Conservation (phyloP, 30 jellyfish, hydroid and myxozoan species). For the Cassiopea xamachana region DNA sequence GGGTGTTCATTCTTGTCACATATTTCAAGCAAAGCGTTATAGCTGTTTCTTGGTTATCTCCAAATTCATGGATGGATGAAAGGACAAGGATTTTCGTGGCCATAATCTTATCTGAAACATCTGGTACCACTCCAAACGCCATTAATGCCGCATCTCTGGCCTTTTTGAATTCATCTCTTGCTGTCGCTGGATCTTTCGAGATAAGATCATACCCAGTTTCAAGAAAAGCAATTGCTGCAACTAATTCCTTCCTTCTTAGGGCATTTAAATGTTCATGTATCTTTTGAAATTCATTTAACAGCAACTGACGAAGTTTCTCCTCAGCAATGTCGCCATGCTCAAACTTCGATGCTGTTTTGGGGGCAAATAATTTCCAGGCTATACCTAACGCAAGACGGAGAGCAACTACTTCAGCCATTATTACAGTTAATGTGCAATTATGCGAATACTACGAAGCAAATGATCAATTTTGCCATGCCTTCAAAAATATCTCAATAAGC, state of each 20-base stretch:
- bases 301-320: slow-evolving; percentile 84
- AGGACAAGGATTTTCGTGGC: slow-evolving; percentile 83
- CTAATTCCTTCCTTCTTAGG: slow-evolving; percentile 89
- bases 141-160: slow-evolving; percentile 92
- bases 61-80: slow-evolving; percentile 86
- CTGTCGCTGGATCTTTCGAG: slow-evolving; percentile 61
- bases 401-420: slow-evolving; percentile 83
- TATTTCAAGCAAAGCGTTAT: slow-evolving; percentile 78
- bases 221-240: slow-evolving; percentile 81
- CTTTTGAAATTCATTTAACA: slow-evolving; percentile 84
- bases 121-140: slow-evolving; percentile 98
- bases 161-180: slow-evolving; percentile 84
- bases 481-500: no score
- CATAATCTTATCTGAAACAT: slow-evolving; percentile 70
- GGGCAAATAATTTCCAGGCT: slow-evolving; percentile 93
- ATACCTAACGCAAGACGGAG: slow-evolving; percentile 69
- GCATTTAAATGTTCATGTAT: slow-evolving; percentile 88
- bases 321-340: slow-evolving; percentile 89
- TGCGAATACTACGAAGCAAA: no score
- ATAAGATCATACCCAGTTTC: slow-evolving; percentile 91
- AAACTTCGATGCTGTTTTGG: slow-evolving; percentile 75
- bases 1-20: slow-evolving; percentile 77
- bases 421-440: not conserved
- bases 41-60: slow-evolving; percentile 78
- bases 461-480: no score